Evolutionary conservation across 2,888 invertebrate genomes (phyloP).

Genomic region (Anarsia innoxiella): DNA sequence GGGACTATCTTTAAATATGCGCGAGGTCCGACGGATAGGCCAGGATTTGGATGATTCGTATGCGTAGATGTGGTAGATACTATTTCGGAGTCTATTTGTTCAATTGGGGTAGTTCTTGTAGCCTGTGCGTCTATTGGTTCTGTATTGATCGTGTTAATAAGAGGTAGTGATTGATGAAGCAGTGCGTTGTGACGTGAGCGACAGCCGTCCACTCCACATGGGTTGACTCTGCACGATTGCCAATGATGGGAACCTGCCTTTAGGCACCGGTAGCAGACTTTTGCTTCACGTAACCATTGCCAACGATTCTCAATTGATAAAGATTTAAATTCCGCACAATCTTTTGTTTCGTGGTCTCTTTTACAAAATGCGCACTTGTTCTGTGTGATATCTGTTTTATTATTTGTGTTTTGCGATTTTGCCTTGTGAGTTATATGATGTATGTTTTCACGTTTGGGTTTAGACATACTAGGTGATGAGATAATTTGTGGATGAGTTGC

Average conservation of each 20-base stretch:
- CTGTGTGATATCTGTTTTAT: background rate
- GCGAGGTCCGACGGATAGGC: background rate
- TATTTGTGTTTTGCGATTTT: background rate
- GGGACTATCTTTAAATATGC: background rate
- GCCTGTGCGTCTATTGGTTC: background rate
- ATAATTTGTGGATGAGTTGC: background rate
- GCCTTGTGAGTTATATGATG: background rate
- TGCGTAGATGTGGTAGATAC: background rate
- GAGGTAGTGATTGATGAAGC: background rate
- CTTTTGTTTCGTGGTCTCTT: slow-evolving; percentile 6
- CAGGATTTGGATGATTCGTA: background rate
- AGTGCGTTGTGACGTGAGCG: background rate
- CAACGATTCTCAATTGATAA: background rate
- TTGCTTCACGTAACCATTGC: background rate
- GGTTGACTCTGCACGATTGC: background rate
- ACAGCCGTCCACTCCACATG: background rate
- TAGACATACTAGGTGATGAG: background rate
- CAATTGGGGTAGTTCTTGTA: background rate
- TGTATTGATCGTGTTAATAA: background rate
- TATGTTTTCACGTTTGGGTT: background rate
- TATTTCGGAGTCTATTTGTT: background rate
- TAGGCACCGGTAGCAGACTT: background rate
- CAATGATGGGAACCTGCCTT: background rate
- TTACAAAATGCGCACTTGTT: slow-evolving; percentile 10
- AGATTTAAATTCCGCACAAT: slow-evolving; percentile 1